Conservation (phyloP, 2,888 invertebrate species). For the Drosophila gaucha region DNA sequence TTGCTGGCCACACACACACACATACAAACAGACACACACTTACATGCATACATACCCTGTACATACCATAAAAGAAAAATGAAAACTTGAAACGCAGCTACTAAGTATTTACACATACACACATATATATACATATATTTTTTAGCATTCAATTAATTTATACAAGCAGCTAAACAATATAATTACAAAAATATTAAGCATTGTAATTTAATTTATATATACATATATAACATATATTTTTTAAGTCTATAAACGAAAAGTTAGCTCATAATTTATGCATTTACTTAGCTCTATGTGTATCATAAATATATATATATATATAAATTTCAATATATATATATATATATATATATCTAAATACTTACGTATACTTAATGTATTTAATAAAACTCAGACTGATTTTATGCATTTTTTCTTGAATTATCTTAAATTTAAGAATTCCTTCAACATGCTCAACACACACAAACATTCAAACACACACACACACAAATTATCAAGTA, state of each 20-base stretch:
- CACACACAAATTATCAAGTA: slow-evolving; percentile 1
- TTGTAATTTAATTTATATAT: slow-evolving; percentile 20
- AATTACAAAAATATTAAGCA: not conserved
- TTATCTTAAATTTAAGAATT: slow-evolving; percentile 40
- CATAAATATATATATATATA: slow-evolving; percentile 17
- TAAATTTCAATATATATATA: slow-evolving; percentile 6
- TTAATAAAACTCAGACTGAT: slow-evolving; percentile 73
- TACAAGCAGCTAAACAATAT: slow-evolving; percentile 1
- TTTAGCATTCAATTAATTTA: slow-evolving; percentile 55
- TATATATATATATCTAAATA: slow-evolving; percentile 16
- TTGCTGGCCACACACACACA: slow-evolving; percentile 23
- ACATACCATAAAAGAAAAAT: slow-evolving; percentile 36
- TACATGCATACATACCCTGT: slow-evolving; percentile 42
- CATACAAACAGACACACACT: slow-evolving; percentile 16
- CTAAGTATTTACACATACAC: slow-evolving; percentile 23
- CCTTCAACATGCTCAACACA: slow-evolving; percentile 37
- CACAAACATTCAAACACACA: slow-evolving; percentile 11
- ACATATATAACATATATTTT: slow-evolving; percentile 2
- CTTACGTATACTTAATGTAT: slow-evolving; percentile 47
- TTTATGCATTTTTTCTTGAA: slow-evolving; percentile 67
- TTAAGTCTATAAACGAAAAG: slow-evolving; percentile 3
- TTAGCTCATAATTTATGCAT: slow-evolving; percentile 46
- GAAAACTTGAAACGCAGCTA: slow-evolving; percentile 13
- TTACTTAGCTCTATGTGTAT: slow-evolving; percentile 48
- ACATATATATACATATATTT: slow-evolving; percentile 49